phyloP scores from a whole-genome alignment of 2,888 invertebrate genomes.

The Leuctra nigra region DNA sequence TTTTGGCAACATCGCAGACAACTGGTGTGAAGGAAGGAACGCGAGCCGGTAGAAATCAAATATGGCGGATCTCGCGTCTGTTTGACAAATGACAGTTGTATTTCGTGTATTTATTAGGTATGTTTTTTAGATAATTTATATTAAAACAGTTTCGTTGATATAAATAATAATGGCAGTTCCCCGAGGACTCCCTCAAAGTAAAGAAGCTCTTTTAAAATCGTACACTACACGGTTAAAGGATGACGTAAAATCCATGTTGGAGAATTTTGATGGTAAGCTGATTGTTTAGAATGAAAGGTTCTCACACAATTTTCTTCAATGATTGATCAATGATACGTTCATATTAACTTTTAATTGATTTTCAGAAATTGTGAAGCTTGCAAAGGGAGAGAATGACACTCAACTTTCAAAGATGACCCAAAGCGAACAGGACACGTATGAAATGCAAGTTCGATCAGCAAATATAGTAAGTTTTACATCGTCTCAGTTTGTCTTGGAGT shows the following conservation, averaged over 20 bases:
- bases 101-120: no score
- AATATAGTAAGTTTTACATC: slow-evolving; percentile 60
- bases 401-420: slow-evolving; percentile 87
- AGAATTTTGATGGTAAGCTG: slow-evolving; percentile 87
- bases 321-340: no score
- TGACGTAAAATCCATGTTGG: slow-evolving; percentile 94
- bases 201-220: slow-evolving; percentile 90
- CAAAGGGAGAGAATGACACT: slow-evolving; percentile 84
- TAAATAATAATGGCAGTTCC: background rate
- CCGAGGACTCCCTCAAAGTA: slow-evolving; percentile 76
- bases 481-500: background rate
- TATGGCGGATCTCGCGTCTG: no score
- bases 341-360: slow-evolving; percentile 29
- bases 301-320: no score
- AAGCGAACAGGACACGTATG: slow-evolving; percentile 92
- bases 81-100: no score
- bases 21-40: no score
- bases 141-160: no score
- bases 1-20: no score
- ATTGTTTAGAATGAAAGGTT: no score
- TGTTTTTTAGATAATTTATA: no score
- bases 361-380: slow-evolving; percentile 82
- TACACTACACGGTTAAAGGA: slow-evolving; percentile 92
- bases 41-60: no score
- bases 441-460: slow-evolving; percentile 94